Conservation (phyloP, 2,888 invertebrate genomes). For the Argyresthia goedartella region DNA sequence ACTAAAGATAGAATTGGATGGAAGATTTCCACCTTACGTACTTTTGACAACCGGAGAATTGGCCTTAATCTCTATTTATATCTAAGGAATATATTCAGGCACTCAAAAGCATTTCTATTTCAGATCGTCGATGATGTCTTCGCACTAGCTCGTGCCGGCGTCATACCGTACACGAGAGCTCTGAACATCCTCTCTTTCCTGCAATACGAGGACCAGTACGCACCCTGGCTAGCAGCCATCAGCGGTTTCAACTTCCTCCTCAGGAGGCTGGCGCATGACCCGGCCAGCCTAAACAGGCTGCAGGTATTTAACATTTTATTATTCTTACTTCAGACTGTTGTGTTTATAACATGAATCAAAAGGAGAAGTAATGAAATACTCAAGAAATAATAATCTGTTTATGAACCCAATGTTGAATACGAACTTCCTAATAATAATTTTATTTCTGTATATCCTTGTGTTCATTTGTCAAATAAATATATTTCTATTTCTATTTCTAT, state of each 20-base stretch:
- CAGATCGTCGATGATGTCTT: slow-evolving; percentile 76
- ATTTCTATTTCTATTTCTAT: too few relatives aligned
- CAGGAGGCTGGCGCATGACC: slow-evolving; percentile 48
- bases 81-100: neutral
- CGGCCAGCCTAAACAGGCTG: slow-evolving; percentile 22
- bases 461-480: too few relatives aligned
- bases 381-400: too few relatives aligned
- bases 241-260: slow-evolving; percentile 52
- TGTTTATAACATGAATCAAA: too few relatives aligned
- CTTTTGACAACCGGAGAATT: neutral
- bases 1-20: too few relatives aligned
- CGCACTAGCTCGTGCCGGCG: slow-evolving; percentile 65
- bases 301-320: slow-evolving; percentile 22
- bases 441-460: too few relatives aligned
- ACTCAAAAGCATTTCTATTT: too few relatives aligned
- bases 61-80: neutral
- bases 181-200: slow-evolving; percentile 72
- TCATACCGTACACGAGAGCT: slow-evolving; percentile 58
- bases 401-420: too few relatives aligned
- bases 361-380: too few relatives aligned
- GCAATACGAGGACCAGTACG: slow-evolving; percentile 72
- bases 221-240: slow-evolving; percentile 78
- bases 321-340: too few relatives aligned
- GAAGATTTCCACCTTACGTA: too few relatives aligned
- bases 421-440: too few relatives aligned